A percentile compares a stretch with the other conserved stretches of the same genome.
phyloP scores from a whole-genome alignment of 1,140 invertebrate genomes.

The Laupala kohalensis region DNA sequence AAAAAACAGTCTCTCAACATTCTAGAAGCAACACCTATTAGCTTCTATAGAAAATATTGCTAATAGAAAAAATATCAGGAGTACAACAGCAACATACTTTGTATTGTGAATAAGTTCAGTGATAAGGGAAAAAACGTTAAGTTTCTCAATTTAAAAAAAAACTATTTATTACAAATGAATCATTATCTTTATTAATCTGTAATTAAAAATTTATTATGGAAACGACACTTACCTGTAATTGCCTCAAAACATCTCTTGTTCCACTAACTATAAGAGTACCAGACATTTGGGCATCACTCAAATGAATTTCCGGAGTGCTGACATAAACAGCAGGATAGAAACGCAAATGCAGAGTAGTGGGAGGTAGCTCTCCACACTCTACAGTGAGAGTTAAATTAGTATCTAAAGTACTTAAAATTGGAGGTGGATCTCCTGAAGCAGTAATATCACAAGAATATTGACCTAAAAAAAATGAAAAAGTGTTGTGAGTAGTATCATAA shows the following conservation, averaged over 20 bases:
- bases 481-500: too few species aligned
- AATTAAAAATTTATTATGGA: too few species aligned
- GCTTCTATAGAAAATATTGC: too few species aligned
- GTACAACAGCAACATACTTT: too few species aligned
- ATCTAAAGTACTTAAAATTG: background rate
- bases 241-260: background rate
- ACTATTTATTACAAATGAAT: too few species aligned
- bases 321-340: conserved; percentile 4
- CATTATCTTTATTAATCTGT: too few species aligned
- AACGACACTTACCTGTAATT: conserved; percentile 3
- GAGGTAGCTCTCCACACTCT: background rate
- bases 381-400: conserved; percentile 7
- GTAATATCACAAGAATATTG: conserved; percentile 34
- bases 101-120: too few species aligned
- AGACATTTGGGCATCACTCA: conserved; percentile 7
- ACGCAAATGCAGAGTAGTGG: background rate
- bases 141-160: too few species aligned
- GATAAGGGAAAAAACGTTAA: too few species aligned
- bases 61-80: too few species aligned
- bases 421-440: conserved; percentile 16
- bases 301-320: background rate
- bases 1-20: too few species aligned
- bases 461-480: conserved; percentile 21
- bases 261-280: background rate
- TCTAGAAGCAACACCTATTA: too few species aligned